A percentile compares a stretch with the other conserved stretches of the same genome.
These are phyloP conservation scores for Enteromius treurensis DNA, from an alignment of 2,797 vertebrate genomes.

Conservation along the genomic window DNA sequence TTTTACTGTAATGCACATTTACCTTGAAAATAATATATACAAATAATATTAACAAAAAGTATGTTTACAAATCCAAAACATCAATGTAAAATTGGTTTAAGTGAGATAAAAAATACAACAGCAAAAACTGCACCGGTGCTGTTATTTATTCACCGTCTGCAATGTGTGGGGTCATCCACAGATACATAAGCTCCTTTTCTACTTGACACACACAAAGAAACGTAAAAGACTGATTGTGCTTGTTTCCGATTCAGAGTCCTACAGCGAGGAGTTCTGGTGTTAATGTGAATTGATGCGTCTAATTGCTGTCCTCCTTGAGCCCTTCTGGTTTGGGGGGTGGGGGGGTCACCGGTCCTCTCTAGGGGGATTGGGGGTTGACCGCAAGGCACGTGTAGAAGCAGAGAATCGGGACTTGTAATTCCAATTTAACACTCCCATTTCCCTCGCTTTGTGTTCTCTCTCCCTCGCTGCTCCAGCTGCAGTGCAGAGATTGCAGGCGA, in stretches of 20 bases:
- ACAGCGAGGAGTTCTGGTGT: conserved; percentile 68
- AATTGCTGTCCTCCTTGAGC: conserved; percentile 64
- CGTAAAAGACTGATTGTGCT: conserved; percentile 42
- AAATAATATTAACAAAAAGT: neutral
- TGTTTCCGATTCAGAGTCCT: conserved; percentile 35
- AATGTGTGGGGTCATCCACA: neutral
- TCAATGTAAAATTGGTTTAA: neutral
- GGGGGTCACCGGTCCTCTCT: conserved; percentile 34
- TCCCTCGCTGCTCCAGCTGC: conserved; percentile 77
- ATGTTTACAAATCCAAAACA: neutral
- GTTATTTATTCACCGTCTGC: neutral
- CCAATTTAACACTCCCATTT: conserved; percentile 42
- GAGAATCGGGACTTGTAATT: conserved; percentile 61
- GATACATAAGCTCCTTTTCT: conserved; percentile 21
- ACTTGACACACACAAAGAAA: conserved; percentile 53
- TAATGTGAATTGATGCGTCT: conserved; percentile 70
- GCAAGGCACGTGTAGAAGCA: neutral
- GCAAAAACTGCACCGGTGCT: neutral
- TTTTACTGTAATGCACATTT: neutral
- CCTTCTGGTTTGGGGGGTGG: conserved; percentile 26
- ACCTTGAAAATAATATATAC: neutral
- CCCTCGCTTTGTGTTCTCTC: conserved; percentile 30
- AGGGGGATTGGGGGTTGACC: conserved; percentile 36
- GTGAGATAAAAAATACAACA: neutral
- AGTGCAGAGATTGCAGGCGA: conserved; percentile 83